phyloP scores from a whole-genome alignment of 2,888 invertebrate species.

The Lypha dubia region DNA sequence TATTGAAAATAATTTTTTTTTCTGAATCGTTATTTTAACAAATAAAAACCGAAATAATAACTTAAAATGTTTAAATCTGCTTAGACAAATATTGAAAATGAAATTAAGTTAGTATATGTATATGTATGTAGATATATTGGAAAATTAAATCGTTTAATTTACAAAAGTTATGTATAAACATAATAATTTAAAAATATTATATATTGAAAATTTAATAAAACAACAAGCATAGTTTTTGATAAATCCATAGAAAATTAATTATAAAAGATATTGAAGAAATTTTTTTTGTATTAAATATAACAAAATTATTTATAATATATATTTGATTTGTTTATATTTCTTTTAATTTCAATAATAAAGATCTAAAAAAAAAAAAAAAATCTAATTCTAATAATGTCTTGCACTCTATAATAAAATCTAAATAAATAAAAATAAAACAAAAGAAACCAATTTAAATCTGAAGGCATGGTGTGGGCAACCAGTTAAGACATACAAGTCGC shows the following conservation, averaged over 20 bases:
- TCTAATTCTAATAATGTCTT: not conserved
- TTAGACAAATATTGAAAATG: too few relatives aligned
- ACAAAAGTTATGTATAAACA: not conserved
- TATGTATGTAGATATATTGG: too few relatives aligned
- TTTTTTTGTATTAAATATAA: too few relatives aligned
- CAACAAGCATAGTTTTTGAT: not conserved
- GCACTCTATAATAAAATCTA: not conserved
- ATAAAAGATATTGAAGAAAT: not conserved
- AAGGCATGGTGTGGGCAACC: not conserved
- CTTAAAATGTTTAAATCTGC: too few relatives aligned
- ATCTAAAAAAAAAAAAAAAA: conserved; percentile 3
- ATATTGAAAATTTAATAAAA: not conserved
- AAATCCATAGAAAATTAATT: not conserved
- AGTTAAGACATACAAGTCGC: not conserved
- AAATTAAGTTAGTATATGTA: too few relatives aligned
- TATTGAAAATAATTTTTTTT: too few relatives aligned
- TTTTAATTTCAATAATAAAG: conserved; percentile 1
- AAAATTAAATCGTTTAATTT: too few relatives aligned
- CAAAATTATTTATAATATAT: not conserved
- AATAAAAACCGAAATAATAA: too few relatives aligned
- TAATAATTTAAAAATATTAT: not conserved
- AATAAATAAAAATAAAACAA: not conserved
- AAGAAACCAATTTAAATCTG: not conserved
- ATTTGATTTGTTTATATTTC: not conserved
- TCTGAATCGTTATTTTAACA: too few relatives aligned